Conservation (phyloP, 2,888 invertebrate genomes). For the Tenthredo distinguenda region DNA sequence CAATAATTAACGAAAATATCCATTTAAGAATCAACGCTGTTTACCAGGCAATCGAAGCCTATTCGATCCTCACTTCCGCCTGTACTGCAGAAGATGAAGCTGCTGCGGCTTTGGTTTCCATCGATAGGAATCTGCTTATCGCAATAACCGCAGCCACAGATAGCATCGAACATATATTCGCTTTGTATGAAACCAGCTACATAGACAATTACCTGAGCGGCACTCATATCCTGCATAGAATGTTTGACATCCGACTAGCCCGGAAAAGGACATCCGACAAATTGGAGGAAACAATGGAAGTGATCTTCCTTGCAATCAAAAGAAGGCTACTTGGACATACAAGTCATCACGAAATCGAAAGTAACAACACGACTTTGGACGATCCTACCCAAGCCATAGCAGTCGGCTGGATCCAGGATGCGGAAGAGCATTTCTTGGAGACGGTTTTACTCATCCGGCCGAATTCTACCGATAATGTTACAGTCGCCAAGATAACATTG, state of each 20-base stretch:
- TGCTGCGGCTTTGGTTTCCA: background rate
- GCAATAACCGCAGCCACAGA: background rate
- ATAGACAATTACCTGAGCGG: background rate
- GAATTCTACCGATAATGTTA: background rate
- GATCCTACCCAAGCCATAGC: background rate
- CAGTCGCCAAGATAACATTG: background rate
- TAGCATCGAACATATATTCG: background rate
- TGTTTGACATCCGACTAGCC: background rate
- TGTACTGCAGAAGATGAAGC: background rate
- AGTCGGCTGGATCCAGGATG: background rate
- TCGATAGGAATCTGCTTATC: background rate
- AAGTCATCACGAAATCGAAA: background rate
- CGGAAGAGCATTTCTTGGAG: background rate
- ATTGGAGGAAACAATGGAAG: background rate
- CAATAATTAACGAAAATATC: background rate
- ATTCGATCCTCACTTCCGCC: background rate
- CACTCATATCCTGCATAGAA: too few relatives aligned
- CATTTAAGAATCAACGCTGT: rapidly evolving
- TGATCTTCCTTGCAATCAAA: background rate
- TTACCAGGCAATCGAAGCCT: background rate
- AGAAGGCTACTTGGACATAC: background rate
- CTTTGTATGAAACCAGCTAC: background rate
- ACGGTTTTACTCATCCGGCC: background rate
- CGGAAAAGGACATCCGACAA: background rate
- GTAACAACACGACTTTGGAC: background rate